Evolutionary conservation across 2,888 invertebrate genomes (phyloP), one percentile per base, ranked within the genome.

Genomic region (Hybos culiciformis): DNA sequence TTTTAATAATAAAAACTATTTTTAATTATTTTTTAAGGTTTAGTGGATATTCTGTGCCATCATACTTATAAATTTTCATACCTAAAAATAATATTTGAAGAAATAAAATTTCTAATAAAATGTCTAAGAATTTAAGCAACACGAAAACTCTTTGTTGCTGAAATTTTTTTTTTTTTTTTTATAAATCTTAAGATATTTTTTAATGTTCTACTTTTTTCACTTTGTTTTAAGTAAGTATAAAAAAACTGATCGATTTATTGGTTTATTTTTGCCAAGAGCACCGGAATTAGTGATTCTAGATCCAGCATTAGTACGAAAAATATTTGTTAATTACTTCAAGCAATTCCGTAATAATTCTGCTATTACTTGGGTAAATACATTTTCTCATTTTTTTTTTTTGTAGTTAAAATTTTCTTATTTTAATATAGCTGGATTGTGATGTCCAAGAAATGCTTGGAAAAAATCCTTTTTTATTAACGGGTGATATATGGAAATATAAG

Each of bases 401-500:
- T 12, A 18, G 18, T 12, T 4, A 4, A 12, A 12, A 18, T 34
- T 19, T 18, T 12, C 20, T 14, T 18, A 19, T 12, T 19, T 2
- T 19, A 5, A n/a, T n/a, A n/a, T 49, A 59, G 51, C 48, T 66
- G 2, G 59, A 68, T 45, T 63, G 66, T 29, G 55, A 66, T 17
- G 47, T 53, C 0, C 74, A 74, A 43, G 69, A 66, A 0, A 50
- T 75, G 5, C 53, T 67, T 8, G 60, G 61, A 1, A 59, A 61
- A 15, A 58, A 61, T 50, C 57, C 59, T 2, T 60, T 61, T 46
- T 32, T 53, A 17, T 45, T 53, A n/a, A 47, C 23, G 4, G 60
- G 56, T 1, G 54, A 57, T 12, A 44, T 48, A 18, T 63, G 61
- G 61, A 60, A 59, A 44, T 48, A 53, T 8, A 48, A 47, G 26